phyloP scores from a whole-genome alignment of 2,113 vertebrate genomes.

The Mormyrus lacerda region DNA sequence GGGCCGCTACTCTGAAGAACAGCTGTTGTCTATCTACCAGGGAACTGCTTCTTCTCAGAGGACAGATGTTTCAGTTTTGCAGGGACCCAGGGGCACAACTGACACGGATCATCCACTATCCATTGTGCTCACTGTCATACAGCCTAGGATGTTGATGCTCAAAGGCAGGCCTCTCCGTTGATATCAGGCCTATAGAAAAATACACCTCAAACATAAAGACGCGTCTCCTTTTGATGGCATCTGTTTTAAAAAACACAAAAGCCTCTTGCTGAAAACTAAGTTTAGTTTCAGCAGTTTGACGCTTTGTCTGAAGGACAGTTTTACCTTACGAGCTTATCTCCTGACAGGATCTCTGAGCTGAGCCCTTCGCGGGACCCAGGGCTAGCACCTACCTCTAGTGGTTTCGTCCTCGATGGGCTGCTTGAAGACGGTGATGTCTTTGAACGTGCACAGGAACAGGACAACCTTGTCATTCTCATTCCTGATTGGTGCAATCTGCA shows the following conservation, averaged over 20 bases:
- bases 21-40: not conserved
- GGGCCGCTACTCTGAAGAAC: not conserved
- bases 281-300: not conserved
- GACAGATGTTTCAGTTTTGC: not conserved
- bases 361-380: not conserved
- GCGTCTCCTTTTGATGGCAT: not conserved
- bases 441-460: constrained; percentile 96
- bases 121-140: not conserved
- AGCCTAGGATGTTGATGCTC: not conserved
- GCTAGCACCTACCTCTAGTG: constrained; percentile 72
- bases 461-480: constrained; percentile 98
- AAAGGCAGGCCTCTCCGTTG: not conserved
- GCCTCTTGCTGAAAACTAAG: not conserved
- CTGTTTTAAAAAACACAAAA: not conserved
- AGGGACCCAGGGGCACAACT: not conserved
- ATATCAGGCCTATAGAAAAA: not conserved
- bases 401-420: constrained; percentile 94
- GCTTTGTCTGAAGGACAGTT: not conserved
- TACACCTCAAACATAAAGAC: not conserved
- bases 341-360: not conserved
- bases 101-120: not conserved
- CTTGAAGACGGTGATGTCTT: constrained; percentile 97
- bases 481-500: constrained; percentile 97
- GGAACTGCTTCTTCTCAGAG: not conserved
- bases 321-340: not conserved